phyloP scores from a whole-genome alignment of 2,797 vertebrate genomes.

The Chaetodon trifasciatus region DNA sequence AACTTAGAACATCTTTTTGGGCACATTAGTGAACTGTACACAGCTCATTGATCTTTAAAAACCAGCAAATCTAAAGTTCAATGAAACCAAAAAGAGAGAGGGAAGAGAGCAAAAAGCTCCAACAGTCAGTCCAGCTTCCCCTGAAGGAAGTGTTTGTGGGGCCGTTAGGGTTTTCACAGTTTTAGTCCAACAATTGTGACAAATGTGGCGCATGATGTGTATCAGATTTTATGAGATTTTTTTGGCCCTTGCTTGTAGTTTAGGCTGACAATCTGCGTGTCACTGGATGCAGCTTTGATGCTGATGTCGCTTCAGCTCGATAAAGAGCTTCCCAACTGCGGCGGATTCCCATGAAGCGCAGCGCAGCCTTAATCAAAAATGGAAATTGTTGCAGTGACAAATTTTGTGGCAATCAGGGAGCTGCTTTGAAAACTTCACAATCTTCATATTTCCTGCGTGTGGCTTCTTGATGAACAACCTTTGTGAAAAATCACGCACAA shows the following conservation, averaged over 20 bases:
- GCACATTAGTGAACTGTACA: not conserved
- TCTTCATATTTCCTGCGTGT: not conserved
- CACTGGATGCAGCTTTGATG: conserved; percentile 17
- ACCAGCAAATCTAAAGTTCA: not conserved
- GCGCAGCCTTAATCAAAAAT: conserved; percentile 43
- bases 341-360: conserved; percentile 27
- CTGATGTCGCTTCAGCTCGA: conserved; percentile 28
- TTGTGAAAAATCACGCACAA: not conserved
- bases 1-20: not conserved
- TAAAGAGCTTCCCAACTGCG: conserved; percentile 13
- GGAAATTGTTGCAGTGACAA: conserved; percentile 29
- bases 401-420: conserved; percentile 22
- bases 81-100: not conserved
- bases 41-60: not conserved
- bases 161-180: not conserved
- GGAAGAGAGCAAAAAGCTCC: not conserved
- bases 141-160: not conserved
- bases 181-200: not conserved
- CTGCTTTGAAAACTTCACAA: not conserved
- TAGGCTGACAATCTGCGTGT: conserved; percentile 8
- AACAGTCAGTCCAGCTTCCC: not conserved
- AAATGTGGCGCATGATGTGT: not conserved
- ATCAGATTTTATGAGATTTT: not conserved
- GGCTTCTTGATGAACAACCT: not conserved
- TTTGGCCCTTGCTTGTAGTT: conserved; percentile 8